Conservation (phyloP, 2,888 invertebrate species). For the Campaea margaritaria region DNA sequence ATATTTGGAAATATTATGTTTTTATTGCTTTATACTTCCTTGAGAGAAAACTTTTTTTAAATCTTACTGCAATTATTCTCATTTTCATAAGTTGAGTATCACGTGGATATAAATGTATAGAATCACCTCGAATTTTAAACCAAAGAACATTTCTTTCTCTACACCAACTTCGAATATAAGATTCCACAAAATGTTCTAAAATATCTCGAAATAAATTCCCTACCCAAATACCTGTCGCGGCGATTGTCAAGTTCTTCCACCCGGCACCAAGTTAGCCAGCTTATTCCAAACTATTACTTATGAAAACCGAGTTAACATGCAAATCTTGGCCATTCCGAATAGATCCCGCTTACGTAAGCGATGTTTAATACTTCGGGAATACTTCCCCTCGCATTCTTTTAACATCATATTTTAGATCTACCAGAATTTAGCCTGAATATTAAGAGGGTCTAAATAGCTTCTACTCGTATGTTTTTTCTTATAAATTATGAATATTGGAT, state of each 20-base stretch:
- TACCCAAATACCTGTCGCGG: conserved; percentile 58
- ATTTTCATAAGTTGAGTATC: too few species aligned
- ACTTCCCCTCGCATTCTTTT: conserved; percentile 50
- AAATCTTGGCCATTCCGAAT: conserved; percentile 73
- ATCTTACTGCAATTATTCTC: too few species aligned
- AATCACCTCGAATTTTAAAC: too few species aligned
- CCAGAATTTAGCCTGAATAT: conserved; percentile 52
- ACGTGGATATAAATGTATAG: too few species aligned
- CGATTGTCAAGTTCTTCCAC: conserved; percentile 66
- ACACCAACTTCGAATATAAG: too few species aligned
- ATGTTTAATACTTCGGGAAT: conserved; percentile 61
- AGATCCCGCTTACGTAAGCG: conserved; percentile 61
- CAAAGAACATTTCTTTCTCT: too few species aligned
- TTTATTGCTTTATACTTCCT: too few species aligned
- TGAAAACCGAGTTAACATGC: conserved; percentile 79
- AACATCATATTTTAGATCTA: conserved; percentile 47
- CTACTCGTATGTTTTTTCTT: conserved; percentile 18
- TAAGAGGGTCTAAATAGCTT: conserved; percentile 36
- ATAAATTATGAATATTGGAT: conserved; percentile 40
- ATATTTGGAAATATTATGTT: too few species aligned
- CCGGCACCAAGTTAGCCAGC: conserved; percentile 59
- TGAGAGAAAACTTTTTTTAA: too few species aligned
- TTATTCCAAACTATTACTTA: conserved; percentile 78
- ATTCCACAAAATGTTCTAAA: too few species aligned
- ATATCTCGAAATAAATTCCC: background rate